These are phyloP conservation scores for Nemoura dubitans DNA, from an alignment of 2,888 invertebrate species.

Conservation along the genomic window DNA sequence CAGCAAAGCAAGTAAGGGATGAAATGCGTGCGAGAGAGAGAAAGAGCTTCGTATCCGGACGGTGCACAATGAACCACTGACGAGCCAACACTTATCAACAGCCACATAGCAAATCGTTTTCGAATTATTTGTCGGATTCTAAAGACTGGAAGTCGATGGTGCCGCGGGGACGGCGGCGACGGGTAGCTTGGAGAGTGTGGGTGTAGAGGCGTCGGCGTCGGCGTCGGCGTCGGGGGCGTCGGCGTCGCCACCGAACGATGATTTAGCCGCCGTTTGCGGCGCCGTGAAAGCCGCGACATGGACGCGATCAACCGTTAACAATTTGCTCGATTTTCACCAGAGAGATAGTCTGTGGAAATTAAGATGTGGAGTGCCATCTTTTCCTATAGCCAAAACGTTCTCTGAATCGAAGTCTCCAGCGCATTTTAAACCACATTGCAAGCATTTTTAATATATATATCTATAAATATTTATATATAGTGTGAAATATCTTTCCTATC, in stretches of 20 bases:
- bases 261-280: slow-evolving; percentile 35
- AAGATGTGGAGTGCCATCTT: neutral
- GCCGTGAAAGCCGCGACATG: slow-evolving; percentile 14
- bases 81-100: slow-evolving; percentile 35
- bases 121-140: slow-evolving; percentile 33
- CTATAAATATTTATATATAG: too few relatives aligned
- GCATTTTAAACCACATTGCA: too few relatives aligned
- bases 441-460: too few relatives aligned
- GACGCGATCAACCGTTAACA: slow-evolving; percentile 32
- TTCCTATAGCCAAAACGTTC: neutral
- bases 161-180: neutral
- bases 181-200: neutral
- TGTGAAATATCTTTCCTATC: too few relatives aligned
- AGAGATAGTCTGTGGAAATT: neutral
- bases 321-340: slow-evolving; percentile 19
- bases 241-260: slow-evolving; percentile 28
- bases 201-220: slow-evolving; percentile 13
- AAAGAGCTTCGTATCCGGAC: slow-evolving; percentile 16
- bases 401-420: too few relatives aligned
- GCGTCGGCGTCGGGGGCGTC: slow-evolving; percentile 13
- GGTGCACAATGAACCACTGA: slow-evolving; percentile 30
- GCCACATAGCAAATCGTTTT: slow-evolving; percentile 34
- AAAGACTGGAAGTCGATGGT: slow-evolving; percentile 23
- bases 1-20: neutral
- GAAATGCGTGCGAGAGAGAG: neutral